Evolutionary conservation across 64 coral and sea anemone genomes (phyloP).

Genomic region (Montipora foliosa): DNA sequence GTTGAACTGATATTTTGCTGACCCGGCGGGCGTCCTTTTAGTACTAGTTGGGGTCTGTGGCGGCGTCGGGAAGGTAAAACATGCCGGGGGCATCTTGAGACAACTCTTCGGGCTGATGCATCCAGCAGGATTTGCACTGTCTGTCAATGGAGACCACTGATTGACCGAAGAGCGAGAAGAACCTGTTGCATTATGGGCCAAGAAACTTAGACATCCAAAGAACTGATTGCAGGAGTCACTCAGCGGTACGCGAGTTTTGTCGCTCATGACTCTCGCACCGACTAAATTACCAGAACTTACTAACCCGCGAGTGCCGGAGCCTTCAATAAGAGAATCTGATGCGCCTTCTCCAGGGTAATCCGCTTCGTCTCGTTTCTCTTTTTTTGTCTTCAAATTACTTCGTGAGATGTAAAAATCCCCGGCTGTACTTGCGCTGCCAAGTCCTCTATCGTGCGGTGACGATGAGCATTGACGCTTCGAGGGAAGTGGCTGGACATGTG

Average conservation of each 20-base stretch:
- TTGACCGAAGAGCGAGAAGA: not conserved
- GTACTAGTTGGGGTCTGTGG: not conserved
- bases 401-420: too few species aligned
- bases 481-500: too few species aligned
- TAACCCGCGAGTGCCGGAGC: not conserved
- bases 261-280: not conserved
- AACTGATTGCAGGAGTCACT: not conserved
- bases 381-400: not conserved
- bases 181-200: not conserved
- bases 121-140: not conserved
- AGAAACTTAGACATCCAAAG: not conserved
- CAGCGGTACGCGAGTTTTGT: not conserved
- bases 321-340: not conserved
- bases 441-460: too few species aligned
- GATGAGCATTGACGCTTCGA: too few species aligned
- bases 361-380: not conserved
- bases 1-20: not conserved
- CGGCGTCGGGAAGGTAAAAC: not conserved
- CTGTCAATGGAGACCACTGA: not conserved
- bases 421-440: too few species aligned
- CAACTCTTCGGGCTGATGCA: not conserved
- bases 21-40: not conserved
- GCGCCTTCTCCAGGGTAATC: not conserved
- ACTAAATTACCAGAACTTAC: not conserved
- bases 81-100: not conserved